Evolutionary conservation across 2,888 invertebrate genomes (phyloP), one percentile per base, ranked within the genome.

Genomic region (Calliphora vomitoria): DNA sequence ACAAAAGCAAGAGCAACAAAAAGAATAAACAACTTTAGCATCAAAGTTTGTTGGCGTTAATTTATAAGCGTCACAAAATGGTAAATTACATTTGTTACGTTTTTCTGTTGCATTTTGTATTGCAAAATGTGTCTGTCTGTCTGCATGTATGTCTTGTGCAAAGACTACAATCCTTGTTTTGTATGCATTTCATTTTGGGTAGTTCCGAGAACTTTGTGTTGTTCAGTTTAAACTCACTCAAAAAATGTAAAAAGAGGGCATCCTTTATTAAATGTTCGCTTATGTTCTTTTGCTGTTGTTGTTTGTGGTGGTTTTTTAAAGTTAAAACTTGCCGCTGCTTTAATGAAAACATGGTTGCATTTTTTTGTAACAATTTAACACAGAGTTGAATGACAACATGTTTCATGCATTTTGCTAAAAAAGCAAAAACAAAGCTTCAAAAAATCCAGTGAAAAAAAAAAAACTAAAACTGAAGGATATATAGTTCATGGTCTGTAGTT

Each of bases 1-100:
- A 85, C 68, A 74, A 38, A 44, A 47, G 18, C 15, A 53, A 50
- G 25, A 44, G 60, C 1, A 76, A 47, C 18, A 75, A 38, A 38
- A 5, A 58, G 41, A 47, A 75, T 47, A 79, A 80, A 83, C 74
- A 86, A 83, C 86, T 86, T 83, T 78, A 80, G 83, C 83, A 83
- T 84, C 80, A 72, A 80, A 82, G 88, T 89, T 88, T 87, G 89
- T 89, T 90, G 87, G 89, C 89, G 89, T 90, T 86, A 89, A 90
- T 90, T 90, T 90, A 90, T 89, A 89, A 89, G 89, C 89, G 83
- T 87, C 88, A 89, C 89, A 88, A 88, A 89, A 83, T 84, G 80
- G 80, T 87, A 84, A 87, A 87, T 87, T 83, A 75, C 83, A 76
- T 87, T 83, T 87, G 80, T 87, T 84, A 80, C 75, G 87, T 81